A percentile compares a stretch with the other conserved stretches of the same genome.
Conservation (phyloP, 2,888 invertebrate genomes). For the Zygaena filipendulae region DNA sequence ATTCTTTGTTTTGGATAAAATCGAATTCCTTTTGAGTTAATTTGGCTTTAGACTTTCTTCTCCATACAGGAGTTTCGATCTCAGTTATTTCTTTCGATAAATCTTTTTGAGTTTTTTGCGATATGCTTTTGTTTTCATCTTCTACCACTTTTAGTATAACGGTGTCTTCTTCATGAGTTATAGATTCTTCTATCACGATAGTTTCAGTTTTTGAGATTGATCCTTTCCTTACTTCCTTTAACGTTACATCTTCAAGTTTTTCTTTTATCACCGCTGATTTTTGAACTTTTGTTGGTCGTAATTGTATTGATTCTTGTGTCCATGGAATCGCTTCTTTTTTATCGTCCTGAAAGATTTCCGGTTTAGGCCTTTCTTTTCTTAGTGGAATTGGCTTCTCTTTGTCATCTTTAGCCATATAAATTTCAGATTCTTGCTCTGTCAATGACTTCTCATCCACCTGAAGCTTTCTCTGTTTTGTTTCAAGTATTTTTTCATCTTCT, state of each 20-base stretch:
- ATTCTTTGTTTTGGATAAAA: not conserved
- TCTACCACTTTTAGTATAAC: constrained; percentile 55
- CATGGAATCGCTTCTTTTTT: constrained; percentile 48
- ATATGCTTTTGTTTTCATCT: constrained; percentile 26
- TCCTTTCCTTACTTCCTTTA: constrained; percentile 43
- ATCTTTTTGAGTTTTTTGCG: constrained; percentile 15
- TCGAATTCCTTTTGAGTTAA: constrained; percentile 1
- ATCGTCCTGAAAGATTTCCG: constrained; percentile 22
- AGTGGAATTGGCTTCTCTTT: constrained; percentile 13
- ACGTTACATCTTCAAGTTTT: constrained; percentile 54
- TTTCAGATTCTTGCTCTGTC: constrained; percentile 9
- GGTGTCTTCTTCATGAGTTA: constrained; percentile 68
- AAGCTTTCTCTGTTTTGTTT: not conserved
- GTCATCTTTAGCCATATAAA: constrained; percentile 5
- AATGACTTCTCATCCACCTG: constrained; percentile 3
- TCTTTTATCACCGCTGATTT: constrained; percentile 62
- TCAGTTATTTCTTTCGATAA: constrained; percentile 1
- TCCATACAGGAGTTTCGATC: constrained; percentile 21
- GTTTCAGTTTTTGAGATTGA: constrained; percentile 40
- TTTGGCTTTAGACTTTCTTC: constrained; percentile 25
- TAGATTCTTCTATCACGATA: constrained; percentile 59
- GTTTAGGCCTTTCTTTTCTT: constrained; percentile 9
- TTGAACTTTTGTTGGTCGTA: constrained; percentile 70
- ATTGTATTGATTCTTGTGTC: constrained; percentile 73
- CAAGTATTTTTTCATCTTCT: constrained; percentile 7